phyloP scores from a whole-genome alignment of 2,797 vertebrate genomes.

The Malacoraja senta region DNA sequence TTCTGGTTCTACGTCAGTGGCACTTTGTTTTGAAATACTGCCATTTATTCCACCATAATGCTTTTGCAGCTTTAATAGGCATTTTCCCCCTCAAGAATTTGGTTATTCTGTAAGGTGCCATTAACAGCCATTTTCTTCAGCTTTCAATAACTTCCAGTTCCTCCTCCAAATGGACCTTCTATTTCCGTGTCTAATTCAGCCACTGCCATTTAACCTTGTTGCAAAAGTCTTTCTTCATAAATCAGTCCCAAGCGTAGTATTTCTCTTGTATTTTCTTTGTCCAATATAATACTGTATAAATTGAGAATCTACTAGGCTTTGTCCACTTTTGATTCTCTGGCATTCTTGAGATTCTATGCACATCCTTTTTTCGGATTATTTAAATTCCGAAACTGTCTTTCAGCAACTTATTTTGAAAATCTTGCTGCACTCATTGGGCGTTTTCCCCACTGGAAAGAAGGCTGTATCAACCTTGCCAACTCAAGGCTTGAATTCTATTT shows the following conservation, averaged over 20 bases:
- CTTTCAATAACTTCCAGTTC: neutral
- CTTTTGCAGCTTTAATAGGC: neutral
- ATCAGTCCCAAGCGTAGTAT: neutral
- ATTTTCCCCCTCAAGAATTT: neutral
- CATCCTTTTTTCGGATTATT: neutral
- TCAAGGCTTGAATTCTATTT: neutral
- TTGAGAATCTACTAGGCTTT: neutral
- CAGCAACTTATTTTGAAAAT: neutral
- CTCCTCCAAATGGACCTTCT: neutral
- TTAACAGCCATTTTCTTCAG: neutral
- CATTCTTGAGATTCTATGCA: too few relatives aligned
- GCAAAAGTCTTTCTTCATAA: neutral
- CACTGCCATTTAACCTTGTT: neutral
- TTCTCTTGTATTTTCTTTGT: neutral
- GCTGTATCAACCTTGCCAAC: slow-evolving; percentile 19
- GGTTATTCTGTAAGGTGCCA: neutral
- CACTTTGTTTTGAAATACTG: neutral
- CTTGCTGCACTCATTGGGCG: slow-evolving; percentile 16
- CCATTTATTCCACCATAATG: neutral
- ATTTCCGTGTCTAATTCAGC: neutral
- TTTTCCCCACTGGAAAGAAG: neutral
- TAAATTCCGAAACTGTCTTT: neutral
- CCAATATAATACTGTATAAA: neutral
- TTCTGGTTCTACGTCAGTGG: neutral
- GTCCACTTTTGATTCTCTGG: slow-evolving; percentile 24